A percentile compares a stretch with the other conserved stretches of the same genome.
phyloP scores from a whole-genome alignment of 2,888 invertebrate species.

The Chymomyza caudatula region DNA sequence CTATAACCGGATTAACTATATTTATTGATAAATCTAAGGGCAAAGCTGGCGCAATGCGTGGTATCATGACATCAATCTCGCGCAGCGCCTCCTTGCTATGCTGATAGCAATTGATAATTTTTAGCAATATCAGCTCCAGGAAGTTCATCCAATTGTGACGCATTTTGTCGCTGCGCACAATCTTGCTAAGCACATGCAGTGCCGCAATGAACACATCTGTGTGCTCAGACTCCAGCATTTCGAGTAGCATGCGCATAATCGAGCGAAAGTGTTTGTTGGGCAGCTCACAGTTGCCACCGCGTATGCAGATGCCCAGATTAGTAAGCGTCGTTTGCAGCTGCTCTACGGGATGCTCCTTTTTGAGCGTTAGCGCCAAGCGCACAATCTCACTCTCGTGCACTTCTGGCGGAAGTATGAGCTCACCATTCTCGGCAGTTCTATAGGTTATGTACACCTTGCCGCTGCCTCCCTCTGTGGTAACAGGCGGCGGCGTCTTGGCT shows the following conservation, averaged over 20 bases:
- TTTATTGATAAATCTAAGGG: conserved; percentile 88
- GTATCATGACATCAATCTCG: conserved; percentile 90
- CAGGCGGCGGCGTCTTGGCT: conserved; percentile 23
- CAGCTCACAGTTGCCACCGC: conserved; percentile 79
- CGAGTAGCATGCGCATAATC: conserved; percentile 87
- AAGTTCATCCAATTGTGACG: conserved; percentile 90
- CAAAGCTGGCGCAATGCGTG: conserved; percentile 86
- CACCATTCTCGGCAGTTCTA: conserved; percentile 80
- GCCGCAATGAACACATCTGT: conserved; percentile 86
- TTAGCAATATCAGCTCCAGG: conserved; percentile 92
- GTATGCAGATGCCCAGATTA: conserved; percentile 79
- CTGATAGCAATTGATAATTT: conserved; percentile 92
- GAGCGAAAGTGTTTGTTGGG: conserved; percentile 80
- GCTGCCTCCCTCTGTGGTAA: conserved; percentile 30
- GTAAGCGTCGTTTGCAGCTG: conserved; percentile 76
- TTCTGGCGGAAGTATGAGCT: conserved; percentile 81
- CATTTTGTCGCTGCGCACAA: conserved; percentile 88
- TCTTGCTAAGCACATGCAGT: conserved; percentile 89
- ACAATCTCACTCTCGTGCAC: conserved; percentile 79
- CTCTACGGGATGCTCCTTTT: conserved; percentile 71
- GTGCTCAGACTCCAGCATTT: conserved; percentile 81
- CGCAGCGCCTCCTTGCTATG: conserved; percentile 87
- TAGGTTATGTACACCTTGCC: conserved; percentile 71
- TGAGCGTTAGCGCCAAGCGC: conserved; percentile 75
- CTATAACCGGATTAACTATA: conserved; percentile 87